A percentile compares a stretch with the other conserved stretches of the same genome.
These are phyloP conservation scores for Onchidella celtica DNA, from an alignment of 2,888 invertebrate genomes.

Conservation along the genomic window DNA sequence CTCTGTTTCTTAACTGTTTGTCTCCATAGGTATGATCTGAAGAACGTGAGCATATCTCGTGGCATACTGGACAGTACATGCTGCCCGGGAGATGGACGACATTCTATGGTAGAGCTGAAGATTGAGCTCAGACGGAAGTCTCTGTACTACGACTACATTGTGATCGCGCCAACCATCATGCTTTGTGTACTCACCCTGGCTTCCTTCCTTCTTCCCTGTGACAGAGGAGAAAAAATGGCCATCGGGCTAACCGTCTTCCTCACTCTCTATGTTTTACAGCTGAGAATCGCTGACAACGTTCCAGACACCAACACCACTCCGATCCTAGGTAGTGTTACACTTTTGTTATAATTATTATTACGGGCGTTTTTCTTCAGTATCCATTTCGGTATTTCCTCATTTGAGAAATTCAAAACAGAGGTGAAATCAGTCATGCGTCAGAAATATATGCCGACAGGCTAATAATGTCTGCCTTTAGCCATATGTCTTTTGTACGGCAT, in stretches of 20 bases:
- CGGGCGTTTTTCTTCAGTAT: no score
- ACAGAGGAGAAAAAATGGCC: conserved; percentile 79
- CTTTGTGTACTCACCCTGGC: conserved; percentile 78
- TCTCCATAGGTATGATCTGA: conserved; percentile 64
- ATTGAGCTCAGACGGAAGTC: conserved; percentile 72
- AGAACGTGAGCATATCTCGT: conserved; percentile 58
- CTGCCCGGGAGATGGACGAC: conserved; percentile 68
- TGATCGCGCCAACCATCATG: conserved; percentile 78
- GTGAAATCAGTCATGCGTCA: no score
- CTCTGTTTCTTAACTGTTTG: background rate
- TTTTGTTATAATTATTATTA: background rate
- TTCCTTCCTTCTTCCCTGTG: conserved; percentile 78
- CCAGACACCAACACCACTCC: conserved; percentile 79
- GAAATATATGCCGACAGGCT: no score
- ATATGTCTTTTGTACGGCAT: no score
- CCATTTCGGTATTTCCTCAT: no score
- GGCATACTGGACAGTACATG: conserved; percentile 60
- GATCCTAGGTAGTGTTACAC: conserved; percentile 69
- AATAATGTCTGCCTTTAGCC: no score
- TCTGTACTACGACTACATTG: conserved; percentile 79
- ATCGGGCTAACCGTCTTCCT: conserved; percentile 80
- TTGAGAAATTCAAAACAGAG: no score
- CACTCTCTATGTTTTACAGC: conserved; percentile 79
- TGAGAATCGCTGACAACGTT: conserved; percentile 80
- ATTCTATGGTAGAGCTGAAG: conserved; percentile 70